Conservation (phyloP, 2,113 vertebrate genomes). For the Progne subis region DNA sequence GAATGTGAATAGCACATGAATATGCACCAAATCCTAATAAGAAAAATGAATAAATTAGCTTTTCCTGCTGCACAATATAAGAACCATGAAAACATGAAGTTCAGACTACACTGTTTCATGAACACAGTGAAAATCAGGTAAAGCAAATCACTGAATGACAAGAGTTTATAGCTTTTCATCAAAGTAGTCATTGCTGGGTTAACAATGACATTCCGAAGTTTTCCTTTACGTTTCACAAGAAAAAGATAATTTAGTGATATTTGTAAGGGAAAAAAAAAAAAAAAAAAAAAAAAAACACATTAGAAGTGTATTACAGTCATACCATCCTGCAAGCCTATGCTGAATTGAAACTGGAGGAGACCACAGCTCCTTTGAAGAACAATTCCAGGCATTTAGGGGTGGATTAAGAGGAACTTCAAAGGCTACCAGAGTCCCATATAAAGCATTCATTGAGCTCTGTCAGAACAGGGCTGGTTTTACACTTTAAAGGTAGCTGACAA, state of each 20-base stretch:
- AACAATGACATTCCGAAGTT: neutral
- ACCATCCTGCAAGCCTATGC: neutral
- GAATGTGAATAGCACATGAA: neutral
- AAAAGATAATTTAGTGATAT: neutral
- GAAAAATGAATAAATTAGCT: neutral
- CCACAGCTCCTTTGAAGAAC: slow-evolving; percentile 35
- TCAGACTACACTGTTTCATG: neutral
- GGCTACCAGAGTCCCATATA: slow-evolving; percentile 19
- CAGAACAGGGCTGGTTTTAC: slow-evolving; percentile 44
- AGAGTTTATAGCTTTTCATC: neutral
- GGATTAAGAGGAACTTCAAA: slow-evolving; percentile 64
- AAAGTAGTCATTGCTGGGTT: neutral
- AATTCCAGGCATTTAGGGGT: slow-evolving; percentile 21
- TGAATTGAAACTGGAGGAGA: slow-evolving; percentile 42
- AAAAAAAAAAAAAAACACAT: neutral
- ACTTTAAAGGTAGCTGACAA: slow-evolving; percentile 36
- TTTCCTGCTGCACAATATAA: neutral
- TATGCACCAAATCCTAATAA: neutral
- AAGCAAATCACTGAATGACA: neutral
- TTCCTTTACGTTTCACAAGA: neutral
- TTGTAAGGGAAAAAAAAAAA: neutral
- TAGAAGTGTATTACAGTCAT: neutral
- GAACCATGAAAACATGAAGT: neutral
- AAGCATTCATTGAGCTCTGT: neutral
- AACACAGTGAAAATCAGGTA: neutral